phyloP scores from a whole-genome alignment of 1,140 invertebrate species.

The Plutomurus gul region DNA sequence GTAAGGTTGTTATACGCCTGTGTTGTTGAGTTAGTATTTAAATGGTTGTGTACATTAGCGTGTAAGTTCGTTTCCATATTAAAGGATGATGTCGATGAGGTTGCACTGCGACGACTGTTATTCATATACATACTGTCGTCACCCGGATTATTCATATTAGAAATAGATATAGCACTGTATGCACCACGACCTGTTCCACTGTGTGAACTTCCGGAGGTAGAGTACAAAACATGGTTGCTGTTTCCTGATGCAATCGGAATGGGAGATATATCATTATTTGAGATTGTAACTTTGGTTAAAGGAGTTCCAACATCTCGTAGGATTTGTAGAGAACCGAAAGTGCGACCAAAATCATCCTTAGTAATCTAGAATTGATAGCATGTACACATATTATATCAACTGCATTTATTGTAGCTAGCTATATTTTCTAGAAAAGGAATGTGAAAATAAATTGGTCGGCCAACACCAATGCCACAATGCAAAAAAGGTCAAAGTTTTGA shows the following conservation, averaged over 20 bases:
- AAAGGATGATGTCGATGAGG: conserved; percentile 34
- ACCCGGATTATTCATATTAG: not conserved
- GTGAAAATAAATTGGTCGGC: no score
- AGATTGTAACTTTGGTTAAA: not conserved
- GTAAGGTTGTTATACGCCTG: not conserved
- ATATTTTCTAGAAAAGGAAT: no score
- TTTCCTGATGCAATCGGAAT: conserved; percentile 6
- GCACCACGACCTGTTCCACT: not conserved
- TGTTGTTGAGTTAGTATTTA: not conserved
- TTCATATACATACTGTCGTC: not conserved
- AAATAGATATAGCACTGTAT: conserved; percentile 15
- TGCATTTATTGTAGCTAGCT: no score
- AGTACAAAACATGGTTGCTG: conserved; percentile 8
- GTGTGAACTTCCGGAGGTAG: conserved; percentile 4
- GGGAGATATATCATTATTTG: not conserved
- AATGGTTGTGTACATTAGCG: not conserved
- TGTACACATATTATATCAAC: no score
- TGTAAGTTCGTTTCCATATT: not conserved
- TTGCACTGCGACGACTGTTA: not conserved
- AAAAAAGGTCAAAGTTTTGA: no score
- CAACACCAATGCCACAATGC: no score
- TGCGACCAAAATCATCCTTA: conserved; percentile 49
- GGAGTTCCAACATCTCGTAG: conserved; percentile 30
- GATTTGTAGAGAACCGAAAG: conserved; percentile 44
- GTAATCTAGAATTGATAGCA: no score